phyloP scores from a whole-genome alignment of 2,113 vertebrate genomes.

The Miniopterus natalensis region DNA sequence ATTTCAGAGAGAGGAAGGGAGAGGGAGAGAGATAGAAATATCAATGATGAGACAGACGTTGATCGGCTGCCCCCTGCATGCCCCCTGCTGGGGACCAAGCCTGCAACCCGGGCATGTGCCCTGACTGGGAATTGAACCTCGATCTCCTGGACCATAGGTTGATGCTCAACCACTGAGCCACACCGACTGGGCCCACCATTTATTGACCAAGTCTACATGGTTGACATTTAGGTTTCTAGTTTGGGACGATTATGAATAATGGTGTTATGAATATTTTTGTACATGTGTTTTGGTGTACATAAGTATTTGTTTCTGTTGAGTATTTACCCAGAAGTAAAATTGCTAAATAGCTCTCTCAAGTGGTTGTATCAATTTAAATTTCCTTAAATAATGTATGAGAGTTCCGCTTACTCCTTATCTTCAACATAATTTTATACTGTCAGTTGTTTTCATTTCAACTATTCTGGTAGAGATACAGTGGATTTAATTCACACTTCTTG shows the following conservation, averaged over 20 bases:
- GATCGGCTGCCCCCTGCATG: too few species aligned
- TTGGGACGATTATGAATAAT: background rate
- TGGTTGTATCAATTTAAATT: background rate
- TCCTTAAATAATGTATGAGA: background rate
- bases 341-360: background rate
- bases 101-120: too few species aligned
- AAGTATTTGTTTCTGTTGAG: background rate
- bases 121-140: too few species aligned
- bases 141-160: too few species aligned
- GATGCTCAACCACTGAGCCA: too few species aligned
- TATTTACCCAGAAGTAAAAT: background rate
- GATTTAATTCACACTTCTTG: background rate
- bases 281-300: background rate
- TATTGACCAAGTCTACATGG: background rate
- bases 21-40: too few species aligned
- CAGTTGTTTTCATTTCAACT: background rate
- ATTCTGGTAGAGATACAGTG: background rate
- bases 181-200: background rate
- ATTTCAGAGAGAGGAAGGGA: too few species aligned
- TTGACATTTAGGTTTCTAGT: background rate
- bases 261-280: background rate
- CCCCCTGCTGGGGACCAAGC: too few species aligned
- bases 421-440: background rate
- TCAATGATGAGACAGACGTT: too few species aligned
- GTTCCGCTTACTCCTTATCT: background rate